Conservation (phyloP, 64 coral and sea anemone genomes). For the Montipora cactus region DNA sequence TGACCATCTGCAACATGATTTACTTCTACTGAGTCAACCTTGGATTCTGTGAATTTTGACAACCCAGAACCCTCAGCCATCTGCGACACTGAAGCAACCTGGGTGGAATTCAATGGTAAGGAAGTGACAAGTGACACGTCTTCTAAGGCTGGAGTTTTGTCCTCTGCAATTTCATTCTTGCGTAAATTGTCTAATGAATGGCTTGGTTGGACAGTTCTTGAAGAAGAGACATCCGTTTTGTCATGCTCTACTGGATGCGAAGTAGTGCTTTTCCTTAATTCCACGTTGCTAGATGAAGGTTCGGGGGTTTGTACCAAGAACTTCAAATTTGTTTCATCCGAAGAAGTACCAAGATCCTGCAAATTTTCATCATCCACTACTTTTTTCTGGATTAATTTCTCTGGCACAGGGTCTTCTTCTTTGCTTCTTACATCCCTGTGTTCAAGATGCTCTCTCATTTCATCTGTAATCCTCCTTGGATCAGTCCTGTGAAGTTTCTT, state of each 20-base stretch:
- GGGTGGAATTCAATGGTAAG: conserved; percentile 14
- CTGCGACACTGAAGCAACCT: background rate
- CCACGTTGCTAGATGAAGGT: background rate
- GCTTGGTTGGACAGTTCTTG: conserved; percentile 20
- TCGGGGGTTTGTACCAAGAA: background rate
- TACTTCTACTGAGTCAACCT: background rate
- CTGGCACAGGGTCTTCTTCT: background rate
- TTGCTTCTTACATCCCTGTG: conserved; percentile 2
- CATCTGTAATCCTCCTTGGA: background rate
- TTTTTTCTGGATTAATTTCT: background rate
- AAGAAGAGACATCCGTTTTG: background rate
- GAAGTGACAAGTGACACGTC: conserved; percentile 15
- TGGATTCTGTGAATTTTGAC: background rate
- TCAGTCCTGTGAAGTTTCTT: background rate
- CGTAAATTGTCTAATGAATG: background rate
- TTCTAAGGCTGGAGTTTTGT: background rate
- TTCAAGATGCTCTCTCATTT: background rate
- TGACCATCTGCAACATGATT: background rate
- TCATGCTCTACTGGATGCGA: background rate
- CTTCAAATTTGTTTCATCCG: background rate
- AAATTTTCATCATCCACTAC: background rate
- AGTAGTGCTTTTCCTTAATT: background rate
- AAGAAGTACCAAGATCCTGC: background rate
- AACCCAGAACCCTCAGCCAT: conserved; percentile 18
- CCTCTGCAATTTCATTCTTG: background rate